Conservation (phyloP, 2,888 invertebrate genomes). For the Seira sanloemensis region DNA sequence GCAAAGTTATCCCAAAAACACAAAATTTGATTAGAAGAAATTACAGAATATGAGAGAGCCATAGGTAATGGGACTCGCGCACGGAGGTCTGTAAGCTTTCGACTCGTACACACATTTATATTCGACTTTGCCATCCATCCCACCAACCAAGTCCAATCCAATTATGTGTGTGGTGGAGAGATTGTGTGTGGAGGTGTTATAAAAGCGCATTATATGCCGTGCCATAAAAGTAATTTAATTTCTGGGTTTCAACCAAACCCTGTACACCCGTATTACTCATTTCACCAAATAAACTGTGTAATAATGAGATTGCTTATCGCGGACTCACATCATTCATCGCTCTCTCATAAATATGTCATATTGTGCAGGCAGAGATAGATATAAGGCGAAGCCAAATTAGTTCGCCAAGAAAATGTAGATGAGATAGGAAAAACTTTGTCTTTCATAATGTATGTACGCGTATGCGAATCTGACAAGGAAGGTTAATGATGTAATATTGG, state of each 20-base stretch:
- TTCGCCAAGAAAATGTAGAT: neutral
- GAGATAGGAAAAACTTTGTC: neutral
- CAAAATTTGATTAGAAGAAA: too few species aligned
- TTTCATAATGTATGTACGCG: neutral
- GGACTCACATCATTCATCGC: neutral
- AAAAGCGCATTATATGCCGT: neutral
- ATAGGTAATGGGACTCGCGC: too few species aligned
- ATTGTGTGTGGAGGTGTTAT: neutral
- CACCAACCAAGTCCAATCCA: neutral
- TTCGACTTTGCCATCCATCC: neutral
- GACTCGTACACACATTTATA: too few species aligned
- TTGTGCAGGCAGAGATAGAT: neutral
- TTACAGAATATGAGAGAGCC: too few species aligned
- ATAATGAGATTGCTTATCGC: slow-evolving; percentile 4
- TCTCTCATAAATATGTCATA: neutral
- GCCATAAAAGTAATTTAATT: neutral
- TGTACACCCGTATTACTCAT: neutral
- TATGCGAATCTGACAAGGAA: too few species aligned
- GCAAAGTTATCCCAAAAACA: too few species aligned
- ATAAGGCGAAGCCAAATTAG: neutral
- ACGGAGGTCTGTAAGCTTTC: too few species aligned
- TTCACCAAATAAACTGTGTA: neutral
- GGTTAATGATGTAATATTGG: too few species aligned
- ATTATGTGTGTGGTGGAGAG: neutral
- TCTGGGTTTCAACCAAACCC: slow-evolving; percentile 4